Conservation (phyloP, 2,888 invertebrate species). For the Phalera bucephala region DNA sequence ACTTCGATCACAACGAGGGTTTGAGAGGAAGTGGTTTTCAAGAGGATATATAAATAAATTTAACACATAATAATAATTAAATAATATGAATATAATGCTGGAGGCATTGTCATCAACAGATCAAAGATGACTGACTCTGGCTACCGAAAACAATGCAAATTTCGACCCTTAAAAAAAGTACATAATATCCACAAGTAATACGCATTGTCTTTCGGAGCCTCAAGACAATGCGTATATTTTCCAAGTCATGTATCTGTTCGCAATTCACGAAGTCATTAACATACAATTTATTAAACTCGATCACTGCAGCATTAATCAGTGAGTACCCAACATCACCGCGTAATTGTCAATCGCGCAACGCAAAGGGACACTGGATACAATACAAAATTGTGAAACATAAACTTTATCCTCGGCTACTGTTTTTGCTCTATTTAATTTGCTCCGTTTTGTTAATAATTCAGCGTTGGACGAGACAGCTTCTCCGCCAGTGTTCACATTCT, state of each 20-base stretch:
- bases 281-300: conserved; percentile 6
- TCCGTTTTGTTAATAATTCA: conserved; percentile 28
- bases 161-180: too few species aligned
- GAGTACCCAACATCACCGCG: conserved; percentile 8
- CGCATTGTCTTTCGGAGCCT: too few species aligned
- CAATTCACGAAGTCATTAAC: conserved; percentile 3
- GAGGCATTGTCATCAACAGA: too few species aligned
- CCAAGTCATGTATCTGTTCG: neutral
- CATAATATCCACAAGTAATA: too few species aligned
- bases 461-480: conserved; percentile 16
- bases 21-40: too few species aligned
- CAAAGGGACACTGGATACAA: conserved; percentile 34
- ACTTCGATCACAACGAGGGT: too few species aligned
- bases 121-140: too few species aligned
- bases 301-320: conserved; percentile 11
- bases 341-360: conserved; percentile 30
- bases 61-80: too few species aligned
- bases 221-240: too few species aligned
- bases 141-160: too few species aligned
- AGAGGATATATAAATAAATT: too few species aligned
- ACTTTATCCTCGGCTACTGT: conserved; percentile 43
- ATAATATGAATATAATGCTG: too few species aligned
- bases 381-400: conserved; percentile 48
- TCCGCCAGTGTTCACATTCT: conserved; percentile 16
- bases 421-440: conserved; percentile 48